Evolutionary conservation across 2,113 vertebrate species (phyloP).

Genomic region (Alaudala cheleensis): DNA sequence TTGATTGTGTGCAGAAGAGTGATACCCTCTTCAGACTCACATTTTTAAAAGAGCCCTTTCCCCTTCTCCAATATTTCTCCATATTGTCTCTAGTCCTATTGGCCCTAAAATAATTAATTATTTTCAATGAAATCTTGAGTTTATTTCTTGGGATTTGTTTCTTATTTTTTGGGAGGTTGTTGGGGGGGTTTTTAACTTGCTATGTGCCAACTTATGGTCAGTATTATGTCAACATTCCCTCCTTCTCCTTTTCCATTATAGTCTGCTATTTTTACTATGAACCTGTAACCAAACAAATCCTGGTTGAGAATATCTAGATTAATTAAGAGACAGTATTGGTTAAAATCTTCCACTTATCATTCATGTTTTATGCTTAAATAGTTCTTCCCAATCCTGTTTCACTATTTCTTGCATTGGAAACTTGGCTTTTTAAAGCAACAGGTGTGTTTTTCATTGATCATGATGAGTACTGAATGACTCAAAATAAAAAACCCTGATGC

Average conservation of each 20-base stretch:
- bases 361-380: not conserved
- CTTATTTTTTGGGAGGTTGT: not conserved
- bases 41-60: not conserved
- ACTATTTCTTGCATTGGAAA: not conserved
- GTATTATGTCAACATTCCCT: not conserved
- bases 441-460: not conserved
- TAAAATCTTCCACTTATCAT: not conserved
- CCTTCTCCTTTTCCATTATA: not conserved
- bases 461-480: not conserved
- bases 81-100: not conserved
- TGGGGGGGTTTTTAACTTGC: not conserved
- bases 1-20: not conserved
- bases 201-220: not conserved
- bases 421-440: not conserved
- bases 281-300: not conserved
- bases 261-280: not conserved
- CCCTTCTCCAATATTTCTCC: not conserved
- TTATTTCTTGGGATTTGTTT: not conserved
- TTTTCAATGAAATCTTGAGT: not conserved
- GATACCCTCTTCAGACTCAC: not conserved
- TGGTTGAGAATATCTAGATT: not conserved
- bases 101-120: not conserved
- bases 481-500: not conserved
- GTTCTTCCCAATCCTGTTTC: not conserved
- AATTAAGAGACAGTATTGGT: not conserved